A percentile compares a stretch with the other conserved stretches of the same genome.
Evolutionary conservation across 2,888 invertebrate genomes (phyloP).

Genomic region (Pomacea canaliculata): DNA sequence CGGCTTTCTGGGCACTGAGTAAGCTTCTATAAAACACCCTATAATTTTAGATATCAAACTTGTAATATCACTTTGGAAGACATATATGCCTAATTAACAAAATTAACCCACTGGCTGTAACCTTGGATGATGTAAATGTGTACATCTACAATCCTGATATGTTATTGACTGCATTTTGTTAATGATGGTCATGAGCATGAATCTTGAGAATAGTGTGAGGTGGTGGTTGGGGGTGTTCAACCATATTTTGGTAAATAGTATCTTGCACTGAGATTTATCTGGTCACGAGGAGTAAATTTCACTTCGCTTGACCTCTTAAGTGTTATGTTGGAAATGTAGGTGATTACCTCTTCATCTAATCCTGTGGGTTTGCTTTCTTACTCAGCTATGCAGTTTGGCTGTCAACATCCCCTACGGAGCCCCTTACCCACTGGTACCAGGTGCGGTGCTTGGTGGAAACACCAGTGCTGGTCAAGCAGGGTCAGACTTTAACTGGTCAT

Average conservation of each 20-base stretch:
- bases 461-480: constrained; percentile 94
- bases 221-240: too few species aligned
- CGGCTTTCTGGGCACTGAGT: constrained; percentile 84
- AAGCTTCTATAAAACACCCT: constrained; percentile 37
- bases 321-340: too few species aligned
- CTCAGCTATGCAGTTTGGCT: constrained; percentile 88
- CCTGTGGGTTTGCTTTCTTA: not conserved
- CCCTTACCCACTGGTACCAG: constrained; percentile 99
- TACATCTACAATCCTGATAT: too few species aligned
- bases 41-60: not conserved
- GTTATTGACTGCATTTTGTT: too few species aligned
- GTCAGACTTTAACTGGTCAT: constrained; percentile 88
- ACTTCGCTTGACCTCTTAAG: too few species aligned
- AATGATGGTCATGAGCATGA: too few species aligned
- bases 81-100: not conserved
- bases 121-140: not conserved
- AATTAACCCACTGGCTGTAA: not conserved
- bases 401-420: constrained; percentile 97
- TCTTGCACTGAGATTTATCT: too few species aligned
- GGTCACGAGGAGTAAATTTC: too few species aligned
- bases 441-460: constrained; percentile 94
- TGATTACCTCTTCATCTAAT: too few species aligned
- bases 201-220: too few species aligned
- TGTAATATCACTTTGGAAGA: not conserved
- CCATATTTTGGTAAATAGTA: too few species aligned